A percentile compares a stretch with the other conserved stretches of the same genome.
Evolutionary conservation across 2,888 invertebrate species (phyloP).

Genomic region (Eretmocerus hayati): DNA sequence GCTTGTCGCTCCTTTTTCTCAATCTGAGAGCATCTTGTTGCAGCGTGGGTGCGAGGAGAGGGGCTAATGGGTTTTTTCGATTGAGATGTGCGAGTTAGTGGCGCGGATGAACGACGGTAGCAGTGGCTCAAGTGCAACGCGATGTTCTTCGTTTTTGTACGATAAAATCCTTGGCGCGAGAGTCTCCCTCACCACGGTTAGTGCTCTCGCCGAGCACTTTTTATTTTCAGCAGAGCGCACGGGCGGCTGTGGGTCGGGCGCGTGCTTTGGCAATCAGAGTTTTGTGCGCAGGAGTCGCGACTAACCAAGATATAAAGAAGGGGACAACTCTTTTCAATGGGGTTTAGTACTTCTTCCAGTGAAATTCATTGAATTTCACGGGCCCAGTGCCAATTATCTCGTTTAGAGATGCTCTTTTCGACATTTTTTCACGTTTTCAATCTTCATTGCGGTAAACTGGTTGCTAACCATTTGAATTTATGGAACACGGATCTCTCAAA

Average conservation of each 20-base stretch:
- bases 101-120: no score
- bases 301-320: conserved; percentile 11
- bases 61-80: conserved; percentile 43
- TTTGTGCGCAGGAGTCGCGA: no score
- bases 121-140: conserved; percentile 21
- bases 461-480: no score
- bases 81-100: conserved; percentile 34
- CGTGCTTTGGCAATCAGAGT: conserved; percentile 14
- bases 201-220: conserved; percentile 8
- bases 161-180: conserved; percentile 26
- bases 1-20: no score
- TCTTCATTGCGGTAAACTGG: no score
- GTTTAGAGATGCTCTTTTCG: background rate
- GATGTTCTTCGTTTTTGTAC: conserved; percentile 16
- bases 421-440: background rate
- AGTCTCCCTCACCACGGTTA: background rate
- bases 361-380: conserved; percentile 14
- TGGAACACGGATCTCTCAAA: no score
- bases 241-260: no score
- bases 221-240: background rate
- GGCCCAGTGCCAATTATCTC: conserved; percentile 1
- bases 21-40: no score
- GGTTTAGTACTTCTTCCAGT: conserved; percentile 12
- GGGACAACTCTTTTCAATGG: conserved; percentile 6
- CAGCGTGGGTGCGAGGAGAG: background rate